Base-by-base conservation (phyloP, 2,113 vertebrate species). In the Tragelaphus strepsiceros region DNA sequence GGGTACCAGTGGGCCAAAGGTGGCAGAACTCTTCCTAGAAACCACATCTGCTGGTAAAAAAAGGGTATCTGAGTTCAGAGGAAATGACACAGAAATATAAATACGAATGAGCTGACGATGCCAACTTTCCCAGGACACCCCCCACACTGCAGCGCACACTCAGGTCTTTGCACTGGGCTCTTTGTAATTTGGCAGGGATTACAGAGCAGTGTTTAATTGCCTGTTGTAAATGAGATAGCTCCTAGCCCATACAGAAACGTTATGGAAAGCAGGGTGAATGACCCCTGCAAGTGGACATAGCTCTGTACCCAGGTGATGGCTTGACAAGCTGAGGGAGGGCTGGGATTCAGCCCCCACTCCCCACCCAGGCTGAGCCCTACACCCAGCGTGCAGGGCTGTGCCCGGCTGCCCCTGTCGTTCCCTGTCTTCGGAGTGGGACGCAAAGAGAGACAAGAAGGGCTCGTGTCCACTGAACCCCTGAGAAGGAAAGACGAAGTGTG, bases 361-460 rank as follows among this genome's bases (percentile, higher is more conserved):
- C 78, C 64, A 0, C 46, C 24, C 35, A 14, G 46, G 43, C 53
- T 5, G 19, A 59, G 5, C 17, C 1, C 0, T 49, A 10, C 3
- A 6, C 7, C 7, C 54, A 11, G 6, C 21, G 19, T 30, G 15
- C 13, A 6, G 51, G 19, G 11, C 85, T 51, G 32, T 62, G n/a
- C 11, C 32, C 3, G 3, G 24, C 51, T 51, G 56, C 51, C 2
- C 28, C 16, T 14, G 35, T 10, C 1, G 0, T 15, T 30, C 56
- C 39, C n/a, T 90, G 56, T 56, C 46, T 4, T n/a, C 3, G 9
- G 46, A 43, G 28, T 7, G 24, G 46, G 59, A 35, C 10, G 7
- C 4, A 14, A 13, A 19, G 61, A 59, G 35, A 64, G 58, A 14
- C 14, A 19, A 54, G 67, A 56, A 56, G 22, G 88, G 21, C 19